Evolutionary conservation across 2,888 invertebrate species (phyloP), one percentile per base, ranked within the genome.

Genomic region (Pseudococcus longispinus): DNA sequence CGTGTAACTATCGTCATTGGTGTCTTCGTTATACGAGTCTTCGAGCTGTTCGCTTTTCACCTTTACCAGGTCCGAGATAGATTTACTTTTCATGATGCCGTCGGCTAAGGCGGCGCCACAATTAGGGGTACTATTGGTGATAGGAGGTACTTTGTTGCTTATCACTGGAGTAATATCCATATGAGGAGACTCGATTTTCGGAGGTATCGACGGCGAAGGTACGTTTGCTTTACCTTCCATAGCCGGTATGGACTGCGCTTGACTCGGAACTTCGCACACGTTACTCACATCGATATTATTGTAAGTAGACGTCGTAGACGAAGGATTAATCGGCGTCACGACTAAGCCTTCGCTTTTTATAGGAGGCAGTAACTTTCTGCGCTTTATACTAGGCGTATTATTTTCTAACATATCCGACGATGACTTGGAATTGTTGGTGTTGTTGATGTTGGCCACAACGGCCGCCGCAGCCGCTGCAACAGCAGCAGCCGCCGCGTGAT

Each of bases 341-440:
- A 88, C 88, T 74, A 88, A 87, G 37, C 88, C 87, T 87, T 88
- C 88, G 74, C 88, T 88, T 65, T 88, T 88, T 20, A 88, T 87
- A 26, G 88, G 88, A 65, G 88, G 88, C 77, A 88, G 85, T 87
- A 88, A 87, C 86, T 88, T 88, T 85, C 88, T 87, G 83, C 88
- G 87, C 87, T 88, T 88, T 70, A 84, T 88, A 88, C 87, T 88
- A 86, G 87, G 84, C 77, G 87, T 84, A 84, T 85, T 85, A 83
- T 87, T 83, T 70, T 87, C 84, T 77, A 87, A 70, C 13, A 29
- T 18, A 18, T 70, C 32, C 20, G 51, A 26, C 46, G 87, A 87
- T 60, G 70, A 74, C 74, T 77, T 77, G 44, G 86, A 86, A 46
- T 77, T 86, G 55, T 15, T 87, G 74, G 13, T 85, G 29, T 60